A percentile compares a stretch with the other conserved stretches of the same genome.
Evolutionary conservation across 2,797 vertebrate species (phyloP).

Genomic region (Clarias platycephalus): DNA sequence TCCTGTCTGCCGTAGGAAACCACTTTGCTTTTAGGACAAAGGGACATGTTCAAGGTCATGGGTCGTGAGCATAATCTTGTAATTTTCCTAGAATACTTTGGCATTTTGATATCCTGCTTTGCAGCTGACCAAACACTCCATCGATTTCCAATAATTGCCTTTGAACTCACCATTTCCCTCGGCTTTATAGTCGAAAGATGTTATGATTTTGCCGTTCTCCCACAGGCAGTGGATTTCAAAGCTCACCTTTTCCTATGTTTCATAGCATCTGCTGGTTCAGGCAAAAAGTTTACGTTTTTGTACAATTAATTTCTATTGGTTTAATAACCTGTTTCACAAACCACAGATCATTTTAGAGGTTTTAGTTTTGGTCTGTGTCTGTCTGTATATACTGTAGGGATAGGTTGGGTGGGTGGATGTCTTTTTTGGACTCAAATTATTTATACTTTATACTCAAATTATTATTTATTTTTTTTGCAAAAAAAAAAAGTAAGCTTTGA

Average conservation of each 20-base stretch:
- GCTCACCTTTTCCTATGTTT: constrained; percentile 22
- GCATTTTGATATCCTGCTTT: constrained; percentile 59
- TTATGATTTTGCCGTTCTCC: constrained; percentile 57
- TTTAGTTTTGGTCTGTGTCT: not conserved
- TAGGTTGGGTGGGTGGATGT: no score
- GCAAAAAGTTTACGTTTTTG: not conserved
- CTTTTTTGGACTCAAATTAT: no score
- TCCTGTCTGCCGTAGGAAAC: constrained; percentile 50
- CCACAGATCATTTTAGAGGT: not conserved
- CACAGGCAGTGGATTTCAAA: constrained; percentile 48
- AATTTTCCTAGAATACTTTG: constrained; percentile 58
- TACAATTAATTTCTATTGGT: not conserved
- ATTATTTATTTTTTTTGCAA: no score
- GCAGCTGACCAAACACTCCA: constrained; percentile 51
- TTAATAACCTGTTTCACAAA: not conserved
- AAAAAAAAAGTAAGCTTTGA: no score
- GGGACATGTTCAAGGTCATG: constrained; percentile 33
- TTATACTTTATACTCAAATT: no score
- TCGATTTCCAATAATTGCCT: constrained; percentile 61
- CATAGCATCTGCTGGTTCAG: constrained; percentile 19
- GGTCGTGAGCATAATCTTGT: constrained; percentile 26
- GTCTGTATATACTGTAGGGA: no score
- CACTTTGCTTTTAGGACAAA: constrained; percentile 51
- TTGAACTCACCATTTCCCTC: constrained; percentile 56
- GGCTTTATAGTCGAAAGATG: constrained; percentile 50